Percentiles rank a stretch among this genome's conserved stretches.
Conservation (phyloP, 92 coral and sea anemone genomes). For the Desmophyllum pertusum region DNA sequence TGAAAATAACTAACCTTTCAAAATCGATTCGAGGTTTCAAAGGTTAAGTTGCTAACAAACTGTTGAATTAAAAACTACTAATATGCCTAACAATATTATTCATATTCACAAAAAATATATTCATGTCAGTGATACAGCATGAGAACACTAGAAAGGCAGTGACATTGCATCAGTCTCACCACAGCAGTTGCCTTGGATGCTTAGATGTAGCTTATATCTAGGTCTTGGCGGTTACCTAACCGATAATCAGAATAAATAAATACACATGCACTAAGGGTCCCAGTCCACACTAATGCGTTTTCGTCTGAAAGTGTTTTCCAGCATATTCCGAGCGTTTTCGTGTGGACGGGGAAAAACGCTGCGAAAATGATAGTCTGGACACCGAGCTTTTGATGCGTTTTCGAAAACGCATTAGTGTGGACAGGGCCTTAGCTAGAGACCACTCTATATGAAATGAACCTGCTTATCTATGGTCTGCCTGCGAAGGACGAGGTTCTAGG, state of each 20-base stretch:
- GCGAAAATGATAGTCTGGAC: too few relatives aligned
- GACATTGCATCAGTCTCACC: too few relatives aligned
- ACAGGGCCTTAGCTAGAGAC: not conserved
- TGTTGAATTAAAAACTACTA: not conserved
- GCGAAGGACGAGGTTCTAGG: not conserved
- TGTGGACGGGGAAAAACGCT: too few relatives aligned
- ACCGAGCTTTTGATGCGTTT: too few relatives aligned
- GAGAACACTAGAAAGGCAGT: too few relatives aligned
- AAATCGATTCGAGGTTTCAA: not conserved
- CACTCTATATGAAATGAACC: not conserved
- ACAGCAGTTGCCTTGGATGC: not conserved
- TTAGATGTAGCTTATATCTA: not conserved
- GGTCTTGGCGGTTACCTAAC: not conserved
- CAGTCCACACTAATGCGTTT: too few relatives aligned
- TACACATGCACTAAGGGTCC: not conserved
- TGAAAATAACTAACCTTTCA: not conserved
- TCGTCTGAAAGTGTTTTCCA: too few relatives aligned
- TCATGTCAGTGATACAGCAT: too few relatives aligned
- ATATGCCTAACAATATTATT: not conserved
- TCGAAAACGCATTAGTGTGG: too few relatives aligned
- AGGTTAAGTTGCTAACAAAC: not conserved
- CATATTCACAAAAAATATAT: not conserved
- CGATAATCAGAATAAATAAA: conserved; percentile 16
- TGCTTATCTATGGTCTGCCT: conserved; percentile 9
- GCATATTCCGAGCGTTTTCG: too few relatives aligned